Evolutionary conservation across 2,113 vertebrate species (phyloP), one percentile per base, ranked within the genome.

Genomic region (Hiodon alosoides): DNA sequence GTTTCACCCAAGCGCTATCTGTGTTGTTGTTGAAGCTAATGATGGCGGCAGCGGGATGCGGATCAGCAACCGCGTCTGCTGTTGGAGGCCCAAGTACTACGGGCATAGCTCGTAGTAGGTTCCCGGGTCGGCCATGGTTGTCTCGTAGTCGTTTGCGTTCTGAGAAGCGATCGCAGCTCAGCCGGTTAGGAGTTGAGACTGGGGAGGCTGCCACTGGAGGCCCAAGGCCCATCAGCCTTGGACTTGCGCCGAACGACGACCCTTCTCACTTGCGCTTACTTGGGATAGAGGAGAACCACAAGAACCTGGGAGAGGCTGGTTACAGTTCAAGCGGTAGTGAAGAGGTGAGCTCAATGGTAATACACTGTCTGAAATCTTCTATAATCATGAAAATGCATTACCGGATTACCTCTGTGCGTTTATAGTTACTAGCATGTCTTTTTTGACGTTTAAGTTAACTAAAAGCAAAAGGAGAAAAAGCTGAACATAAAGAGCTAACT

Each of bases 1-100:
- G 86, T 87, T 83, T 89, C 85, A 58, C 83, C 80, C 81, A 79
- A 88, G 78, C 84, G 86, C 89, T 83, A 78, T 88, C 88, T 82
- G 88, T 84, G 90, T 92, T 93, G 90, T 90, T 92, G 89, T 91
- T 85, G 86, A 88, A 90, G 87, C 88, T 89, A 82, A 95, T 94
- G 94, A 94, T 94, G 93, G 93, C 93, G 93, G 94, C 94, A 87
- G 93, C 90, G 90, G 93, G 90, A 88, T 92, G 89, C 90, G 90
- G 90, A 91, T 90, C 90, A 85, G 91, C 90, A 92, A 93, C 93
- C 91, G 91, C 91, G 90, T 92, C 92, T 88, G 93, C 91, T 90
- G 90, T 89, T 87, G 92, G 85, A 88, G 90, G 89, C 83, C 86
- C 86, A 81, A 85, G 89, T 83, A 88, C 88, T 73, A 83, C 87